These are phyloP conservation scores for Colletes latitarsis DNA, from an alignment of 1,140 invertebrate species.

Conservation along the genomic window DNA sequence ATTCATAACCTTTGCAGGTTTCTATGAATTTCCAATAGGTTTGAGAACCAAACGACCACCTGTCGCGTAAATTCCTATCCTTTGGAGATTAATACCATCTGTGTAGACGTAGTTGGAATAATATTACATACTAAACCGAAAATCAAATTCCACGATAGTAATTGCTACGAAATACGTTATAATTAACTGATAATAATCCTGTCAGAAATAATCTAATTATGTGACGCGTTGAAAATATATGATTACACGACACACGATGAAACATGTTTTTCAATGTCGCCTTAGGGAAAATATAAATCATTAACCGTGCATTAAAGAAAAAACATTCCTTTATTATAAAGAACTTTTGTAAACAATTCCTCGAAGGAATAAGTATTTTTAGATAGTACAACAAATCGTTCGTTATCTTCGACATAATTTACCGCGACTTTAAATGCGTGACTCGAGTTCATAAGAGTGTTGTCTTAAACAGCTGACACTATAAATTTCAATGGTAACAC, in stretches of 20 bases:
- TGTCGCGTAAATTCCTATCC: slow-evolving; percentile 54
- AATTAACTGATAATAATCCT: background rate
- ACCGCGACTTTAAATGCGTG: too few relatives aligned
- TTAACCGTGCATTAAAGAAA: too few relatives aligned
- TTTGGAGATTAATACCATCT: slow-evolving; percentile 34
- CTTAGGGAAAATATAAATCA: background rate
- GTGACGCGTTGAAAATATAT: too few relatives aligned
- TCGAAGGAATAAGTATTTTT: too few relatives aligned
- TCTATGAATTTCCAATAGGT: slow-evolving; percentile 29
- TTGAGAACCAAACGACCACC: slow-evolving; percentile 43
- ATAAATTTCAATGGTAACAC: too few relatives aligned
- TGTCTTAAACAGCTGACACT: too few relatives aligned
- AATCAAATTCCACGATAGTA: background rate
- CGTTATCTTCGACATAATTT: too few relatives aligned
- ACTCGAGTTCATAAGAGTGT: too few relatives aligned
- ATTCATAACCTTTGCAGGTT: slow-evolving; percentile 22
- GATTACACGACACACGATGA: background rate
- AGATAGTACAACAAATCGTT: too few relatives aligned
- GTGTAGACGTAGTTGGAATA: background rate
- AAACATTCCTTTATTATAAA: background rate
- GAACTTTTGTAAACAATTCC: too few relatives aligned
- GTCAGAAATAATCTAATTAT: too few relatives aligned
- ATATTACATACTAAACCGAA: background rate
- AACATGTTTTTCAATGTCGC: background rate
- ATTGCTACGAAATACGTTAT: background rate